Conservation (phyloP, 2,888 invertebrate genomes). For the Drymonia ruficornis region DNA sequence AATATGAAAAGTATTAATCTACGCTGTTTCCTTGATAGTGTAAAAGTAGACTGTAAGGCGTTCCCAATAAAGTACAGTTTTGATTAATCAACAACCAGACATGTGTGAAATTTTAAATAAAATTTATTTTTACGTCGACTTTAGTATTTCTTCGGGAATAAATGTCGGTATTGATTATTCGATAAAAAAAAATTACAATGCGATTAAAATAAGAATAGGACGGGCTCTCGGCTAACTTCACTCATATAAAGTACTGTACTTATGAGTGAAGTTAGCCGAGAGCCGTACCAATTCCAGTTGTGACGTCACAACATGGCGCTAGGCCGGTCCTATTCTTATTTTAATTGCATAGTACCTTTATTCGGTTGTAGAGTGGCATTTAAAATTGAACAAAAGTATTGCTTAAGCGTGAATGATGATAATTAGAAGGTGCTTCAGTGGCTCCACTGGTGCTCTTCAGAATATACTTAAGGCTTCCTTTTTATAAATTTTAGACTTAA, state of each 20-base stretch:
- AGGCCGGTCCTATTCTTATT: too few species aligned
- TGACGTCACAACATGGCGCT: too few species aligned
- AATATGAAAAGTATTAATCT: constrained; percentile 56
- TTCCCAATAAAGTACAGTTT: constrained; percentile 64
- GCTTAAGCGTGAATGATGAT: constrained; percentile 41
- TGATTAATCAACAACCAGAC: constrained; percentile 8
- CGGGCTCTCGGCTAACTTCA: too few species aligned
- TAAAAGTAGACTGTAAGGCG: constrained; percentile 56
- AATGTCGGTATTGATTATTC: too few species aligned
- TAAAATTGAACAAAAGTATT: constrained; percentile 29
- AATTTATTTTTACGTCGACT: not conserved
- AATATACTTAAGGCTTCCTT: constrained; percentile 54
- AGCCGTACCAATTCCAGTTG: too few species aligned
- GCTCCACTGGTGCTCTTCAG: constrained; percentile 62
- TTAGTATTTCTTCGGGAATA: constrained; percentile 23
- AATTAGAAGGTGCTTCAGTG: constrained; percentile 64
- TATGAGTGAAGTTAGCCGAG: too few species aligned
- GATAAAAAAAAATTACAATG: too few species aligned
- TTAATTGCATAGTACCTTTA: too few species aligned
- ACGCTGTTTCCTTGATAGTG: constrained; percentile 38
- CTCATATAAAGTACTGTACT: too few species aligned
- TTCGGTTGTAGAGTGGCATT: constrained; percentile 25
- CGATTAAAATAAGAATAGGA: too few species aligned
- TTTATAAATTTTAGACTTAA: constrained; percentile 53
- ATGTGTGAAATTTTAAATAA: constrained; percentile 10